Percentiles rank a stretch among this genome's conserved stretches.
Evolutionary conservation across 2,113 vertebrate genomes (phyloP).

Genomic region (Apistogramma diplotaenia): DNA sequence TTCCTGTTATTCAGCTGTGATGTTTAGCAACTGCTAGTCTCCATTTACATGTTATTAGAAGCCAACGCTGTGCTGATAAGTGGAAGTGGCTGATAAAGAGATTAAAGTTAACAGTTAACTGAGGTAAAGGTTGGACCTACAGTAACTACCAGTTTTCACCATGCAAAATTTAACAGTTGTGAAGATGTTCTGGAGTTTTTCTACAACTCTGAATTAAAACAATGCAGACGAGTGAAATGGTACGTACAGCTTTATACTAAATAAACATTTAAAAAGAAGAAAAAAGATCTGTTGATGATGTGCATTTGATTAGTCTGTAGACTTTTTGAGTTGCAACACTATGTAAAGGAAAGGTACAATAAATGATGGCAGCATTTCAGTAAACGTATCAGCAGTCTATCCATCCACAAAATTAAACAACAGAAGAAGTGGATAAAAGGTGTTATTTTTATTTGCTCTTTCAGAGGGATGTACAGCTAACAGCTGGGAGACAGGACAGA

Average conservation of each 20-base stretch:
- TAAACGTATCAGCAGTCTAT: background rate
- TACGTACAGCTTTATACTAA: background rate
- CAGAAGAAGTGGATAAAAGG: background rate
- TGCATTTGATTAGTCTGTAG: background rate
- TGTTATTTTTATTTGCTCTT: constrained; percentile 48
- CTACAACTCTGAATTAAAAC: background rate
- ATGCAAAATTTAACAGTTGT: background rate
- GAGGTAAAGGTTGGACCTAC: background rate
- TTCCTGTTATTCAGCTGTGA: background rate
- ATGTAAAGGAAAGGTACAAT: background rate
- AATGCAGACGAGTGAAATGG: background rate
- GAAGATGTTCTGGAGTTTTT: background rate
- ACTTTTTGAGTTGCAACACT: background rate
- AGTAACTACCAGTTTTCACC: background rate
- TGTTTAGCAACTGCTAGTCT: background rate
- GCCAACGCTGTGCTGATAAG: background rate
- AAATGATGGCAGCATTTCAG: background rate
- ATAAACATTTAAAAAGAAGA: background rate
- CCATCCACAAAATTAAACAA: background rate
- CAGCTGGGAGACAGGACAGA: constrained; percentile 3
- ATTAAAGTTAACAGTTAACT: background rate
- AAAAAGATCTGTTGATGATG: background rate
- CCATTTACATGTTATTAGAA: background rate
- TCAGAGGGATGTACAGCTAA: constrained; percentile 33
- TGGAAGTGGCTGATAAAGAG: background rate